A percentile compares a stretch with the other conserved stretches of the same genome.
Conservation (phyloP, 2,113 vertebrate genomes). For the Sciurus niger region DNA sequence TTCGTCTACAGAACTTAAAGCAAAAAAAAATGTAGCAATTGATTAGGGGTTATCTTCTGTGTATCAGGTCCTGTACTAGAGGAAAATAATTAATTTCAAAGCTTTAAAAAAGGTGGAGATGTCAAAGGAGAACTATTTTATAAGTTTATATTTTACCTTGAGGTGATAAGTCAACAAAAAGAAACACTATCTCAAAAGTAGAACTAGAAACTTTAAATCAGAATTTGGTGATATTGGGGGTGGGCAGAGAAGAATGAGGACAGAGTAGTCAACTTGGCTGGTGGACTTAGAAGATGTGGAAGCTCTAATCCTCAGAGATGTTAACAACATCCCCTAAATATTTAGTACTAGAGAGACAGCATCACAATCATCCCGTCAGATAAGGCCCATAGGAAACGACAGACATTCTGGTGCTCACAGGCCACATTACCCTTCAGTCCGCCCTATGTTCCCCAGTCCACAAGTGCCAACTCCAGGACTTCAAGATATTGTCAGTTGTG, state of each 20-base stretch:
- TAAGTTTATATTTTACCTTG: background rate
- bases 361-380: background rate
- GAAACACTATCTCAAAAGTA: background rate
- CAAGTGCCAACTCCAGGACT: background rate
- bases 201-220: background rate
- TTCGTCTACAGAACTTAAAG: background rate
- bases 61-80: background rate
- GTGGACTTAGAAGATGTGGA: background rate
- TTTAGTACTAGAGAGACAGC: background rate
- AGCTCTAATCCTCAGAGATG: background rate
- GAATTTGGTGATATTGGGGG: background rate
- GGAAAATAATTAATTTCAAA: background rate
- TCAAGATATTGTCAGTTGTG: background rate
- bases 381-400: background rate
- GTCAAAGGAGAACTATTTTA: background rate
- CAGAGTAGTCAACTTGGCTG: background rate
- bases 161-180: background rate
- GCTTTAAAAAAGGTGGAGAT: background rate
- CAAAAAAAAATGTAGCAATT: background rate
- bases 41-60: background rate
- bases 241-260: background rate
- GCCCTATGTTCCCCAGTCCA: background rate
- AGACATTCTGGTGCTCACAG: background rate
- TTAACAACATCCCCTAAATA: background rate
- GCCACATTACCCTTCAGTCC: background rate